Conservation (phyloP, 1,140 invertebrate species). For the Drosophila tsacasi region DNA sequence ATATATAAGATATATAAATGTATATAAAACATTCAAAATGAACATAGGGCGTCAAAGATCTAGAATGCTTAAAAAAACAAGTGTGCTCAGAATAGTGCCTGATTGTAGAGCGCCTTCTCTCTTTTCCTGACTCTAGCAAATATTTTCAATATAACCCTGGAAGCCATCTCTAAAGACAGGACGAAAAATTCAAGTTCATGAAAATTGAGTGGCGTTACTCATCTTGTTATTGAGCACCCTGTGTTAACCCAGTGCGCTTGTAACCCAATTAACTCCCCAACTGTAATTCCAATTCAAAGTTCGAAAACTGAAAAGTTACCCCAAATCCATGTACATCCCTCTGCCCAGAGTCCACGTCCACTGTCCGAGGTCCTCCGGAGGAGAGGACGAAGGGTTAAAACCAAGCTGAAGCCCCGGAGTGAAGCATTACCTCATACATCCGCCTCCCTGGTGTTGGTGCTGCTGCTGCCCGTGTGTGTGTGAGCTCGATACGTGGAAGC, state of each 20-base stretch:
- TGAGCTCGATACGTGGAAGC: slow-evolving; percentile 71
- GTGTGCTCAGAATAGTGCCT: background rate
- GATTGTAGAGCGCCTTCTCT: background rate
- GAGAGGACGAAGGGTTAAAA: slow-evolving; percentile 25
- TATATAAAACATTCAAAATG: no score
- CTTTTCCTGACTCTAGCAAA: background rate
- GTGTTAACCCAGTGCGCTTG: slow-evolving; percentile 63
- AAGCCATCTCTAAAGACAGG: no score
- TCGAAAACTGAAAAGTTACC: slow-evolving; percentile 64
- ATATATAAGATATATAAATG: no score
- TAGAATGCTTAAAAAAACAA: background rate
- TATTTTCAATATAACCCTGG: background rate
- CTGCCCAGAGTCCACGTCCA: slow-evolving; percentile 4
- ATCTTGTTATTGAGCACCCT: slow-evolving; percentile 46
- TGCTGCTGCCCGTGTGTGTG: slow-evolving; percentile 14
- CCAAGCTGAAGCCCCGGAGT: slow-evolving; percentile 66
- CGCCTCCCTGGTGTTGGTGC: slow-evolving; percentile 9
- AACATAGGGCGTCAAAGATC: background rate
- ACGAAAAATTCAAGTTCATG: background rate
- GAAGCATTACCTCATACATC: slow-evolving; percentile 69
- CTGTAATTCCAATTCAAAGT: slow-evolving; percentile 39
- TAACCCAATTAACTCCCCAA: slow-evolving; percentile 74
- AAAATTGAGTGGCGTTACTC: background rate
- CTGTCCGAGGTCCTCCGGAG: slow-evolving; percentile 33
- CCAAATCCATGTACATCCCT: background rate